Conservation (phyloP, 1,140 invertebrate species). For the Bombus breviceps region DNA sequence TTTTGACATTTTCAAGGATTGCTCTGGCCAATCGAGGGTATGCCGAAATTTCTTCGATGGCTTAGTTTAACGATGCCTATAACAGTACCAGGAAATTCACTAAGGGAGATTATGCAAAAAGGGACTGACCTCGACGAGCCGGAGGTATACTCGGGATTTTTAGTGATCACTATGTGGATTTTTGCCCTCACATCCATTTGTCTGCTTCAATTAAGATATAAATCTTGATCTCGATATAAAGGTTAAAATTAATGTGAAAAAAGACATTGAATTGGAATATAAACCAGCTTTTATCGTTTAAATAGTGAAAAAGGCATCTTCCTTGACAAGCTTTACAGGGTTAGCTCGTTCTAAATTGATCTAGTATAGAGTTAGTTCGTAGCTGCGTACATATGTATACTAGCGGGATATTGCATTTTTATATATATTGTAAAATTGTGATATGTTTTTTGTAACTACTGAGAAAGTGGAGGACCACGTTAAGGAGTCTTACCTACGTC, state of each 20-base stretch:
- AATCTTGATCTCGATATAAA: background rate
- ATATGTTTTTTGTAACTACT: too few species aligned
- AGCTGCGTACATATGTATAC: background rate
- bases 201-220: conserved; percentile 77
- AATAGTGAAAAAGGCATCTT: conserved; percentile 3
- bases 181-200: conserved; percentile 78
- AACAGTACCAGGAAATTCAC: conserved; percentile 86
- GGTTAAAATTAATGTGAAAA: background rate
- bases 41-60: conserved; percentile 84
- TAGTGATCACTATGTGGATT: conserved; percentile 85
- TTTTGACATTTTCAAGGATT: conserved; percentile 84
- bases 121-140: conserved; percentile 83
- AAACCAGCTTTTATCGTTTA: background rate
- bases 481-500: too few species aligned
- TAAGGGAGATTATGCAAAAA: conserved; percentile 86
- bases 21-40: conserved; percentile 95
- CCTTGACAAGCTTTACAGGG: conserved; percentile 12
- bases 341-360: background rate
- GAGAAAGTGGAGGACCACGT: too few species aligned
- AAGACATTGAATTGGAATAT: background rate
- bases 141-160: conserved; percentile 85
- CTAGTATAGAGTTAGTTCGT: background rate
- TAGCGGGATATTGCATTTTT: background rate
- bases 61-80: conserved; percentile 86
- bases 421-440: background rate